These are phyloP conservation scores for Lacerta viridis DNA, from an alignment of 2,797 vertebrate species.

Conservation along the genomic window DNA sequence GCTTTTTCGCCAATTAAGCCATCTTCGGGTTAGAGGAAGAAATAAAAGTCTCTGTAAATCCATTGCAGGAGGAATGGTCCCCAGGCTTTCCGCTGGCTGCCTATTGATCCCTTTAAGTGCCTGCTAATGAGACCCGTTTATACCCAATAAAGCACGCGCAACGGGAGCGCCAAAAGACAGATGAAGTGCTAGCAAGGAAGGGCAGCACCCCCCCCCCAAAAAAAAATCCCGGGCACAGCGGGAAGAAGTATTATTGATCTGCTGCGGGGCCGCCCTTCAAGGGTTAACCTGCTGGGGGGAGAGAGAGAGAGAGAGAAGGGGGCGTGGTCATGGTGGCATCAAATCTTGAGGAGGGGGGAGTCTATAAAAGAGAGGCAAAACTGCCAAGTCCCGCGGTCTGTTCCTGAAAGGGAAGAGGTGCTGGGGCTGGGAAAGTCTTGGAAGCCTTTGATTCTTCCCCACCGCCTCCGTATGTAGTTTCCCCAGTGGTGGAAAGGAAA, in stretches of 20 bases:
- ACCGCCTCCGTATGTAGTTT: too few relatives aligned
- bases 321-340: neutral
- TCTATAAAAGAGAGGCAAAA: neutral
- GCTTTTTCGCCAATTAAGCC: conserved; percentile 67
- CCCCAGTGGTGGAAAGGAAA: neutral
- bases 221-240: neutral
- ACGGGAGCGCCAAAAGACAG: neutral
- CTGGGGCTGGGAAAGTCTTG: neutral
- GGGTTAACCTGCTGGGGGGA: neutral
- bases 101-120: conserved; percentile 72
- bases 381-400: neutral
- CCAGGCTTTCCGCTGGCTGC: conserved; percentile 46
- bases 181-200: neutral
- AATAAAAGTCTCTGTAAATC: conserved; percentile 50
- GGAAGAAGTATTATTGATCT: too few relatives aligned
- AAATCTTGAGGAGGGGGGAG: neutral
- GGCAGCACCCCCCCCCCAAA: neutral
- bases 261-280: neutral
- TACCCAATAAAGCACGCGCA: conserved; percentile 48
- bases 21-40: neutral
- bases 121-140: conserved; percentile 63
- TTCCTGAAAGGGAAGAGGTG: neutral
- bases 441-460: neutral
- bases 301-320: too few relatives aligned
- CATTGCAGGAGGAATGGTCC: conserved; percentile 52